Evolutionary conservation across 1,140 invertebrate genomes (phyloP).

Genomic region (Aethina tumida): DNA sequence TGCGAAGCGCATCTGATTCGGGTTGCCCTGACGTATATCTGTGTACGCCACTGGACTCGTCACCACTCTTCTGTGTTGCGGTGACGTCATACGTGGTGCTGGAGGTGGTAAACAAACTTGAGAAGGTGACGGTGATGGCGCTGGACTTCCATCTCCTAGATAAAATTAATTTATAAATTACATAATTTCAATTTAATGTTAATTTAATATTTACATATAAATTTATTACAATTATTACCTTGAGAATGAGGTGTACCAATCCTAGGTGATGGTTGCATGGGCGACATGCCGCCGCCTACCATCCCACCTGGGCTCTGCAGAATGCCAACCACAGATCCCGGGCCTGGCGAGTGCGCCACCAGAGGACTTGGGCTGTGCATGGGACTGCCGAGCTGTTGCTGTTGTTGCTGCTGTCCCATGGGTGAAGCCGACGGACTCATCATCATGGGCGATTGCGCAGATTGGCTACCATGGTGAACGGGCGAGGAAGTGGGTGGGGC

Average conservation of each 20-base stretch:
- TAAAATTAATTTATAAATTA: no score
- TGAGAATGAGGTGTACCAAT: slow-evolving; percentile 53
- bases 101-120: slow-evolving; percentile 35
- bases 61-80: slow-evolving; percentile 44
- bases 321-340: slow-evolving; percentile 40
- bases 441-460: slow-evolving; percentile 52
- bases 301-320: slow-evolving; percentile 42
- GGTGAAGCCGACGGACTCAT: slow-evolving; percentile 39
- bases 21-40: slow-evolving; percentile 35
- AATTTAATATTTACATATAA: neutral
- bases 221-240: slow-evolving; percentile 35
- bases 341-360: slow-evolving; percentile 48
- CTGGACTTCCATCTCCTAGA: slow-evolving; percentile 30
- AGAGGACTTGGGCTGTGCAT: slow-evolving; percentile 50
- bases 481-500: slow-evolving; percentile 34
- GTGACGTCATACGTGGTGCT: slow-evolving; percentile 45
- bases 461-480: slow-evolving; percentile 35
- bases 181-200: no score
- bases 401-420: slow-evolving; percentile 41
- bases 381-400: no score
- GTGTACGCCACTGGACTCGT: slow-evolving; percentile 44
- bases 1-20: slow-evolving; percentile 32
- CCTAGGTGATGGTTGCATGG: slow-evolving; percentile 45
- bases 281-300: slow-evolving; percentile 41
- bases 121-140: slow-evolving; percentile 34